Evolutionary conservation across 2,888 invertebrate genomes (phyloP).

Genomic region (Harpalus rufipes): DNA sequence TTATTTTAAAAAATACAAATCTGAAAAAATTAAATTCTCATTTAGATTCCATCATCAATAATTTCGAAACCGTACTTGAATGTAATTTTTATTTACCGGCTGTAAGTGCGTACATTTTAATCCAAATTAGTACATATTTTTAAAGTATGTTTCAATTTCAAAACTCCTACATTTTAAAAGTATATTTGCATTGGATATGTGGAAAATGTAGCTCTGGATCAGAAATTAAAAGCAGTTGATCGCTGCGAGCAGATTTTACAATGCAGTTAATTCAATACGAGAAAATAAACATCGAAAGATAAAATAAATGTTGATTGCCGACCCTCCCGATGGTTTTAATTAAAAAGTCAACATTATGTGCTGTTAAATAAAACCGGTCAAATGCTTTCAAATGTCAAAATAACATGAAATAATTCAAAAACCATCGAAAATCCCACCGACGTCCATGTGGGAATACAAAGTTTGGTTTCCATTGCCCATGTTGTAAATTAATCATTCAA

Average conservation of each 20-base stretch:
- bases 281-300: constrained; percentile 33
- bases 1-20: too few species aligned
- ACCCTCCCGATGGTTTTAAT: constrained; percentile 2
- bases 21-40: too few species aligned
- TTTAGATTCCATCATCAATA: too few species aligned
- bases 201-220: too few species aligned
- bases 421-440: neutral
- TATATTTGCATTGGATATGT: too few species aligned
- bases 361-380: constrained; percentile 24
- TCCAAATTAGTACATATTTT: too few species aligned
- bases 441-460: neutral
- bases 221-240: too few species aligned
- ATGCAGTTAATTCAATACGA: neutral
- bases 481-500: neutral
- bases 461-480: constrained; percentile 2
- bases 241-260: neutral
- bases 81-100: too few species aligned
- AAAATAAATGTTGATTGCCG: constrained; percentile 33
- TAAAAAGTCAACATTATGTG: constrained; percentile 32
- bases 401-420: constrained; percentile 17
- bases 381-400: constrained; percentile 34
- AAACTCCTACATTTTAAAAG: too few species aligned
- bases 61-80: too few species aligned
- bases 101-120: too few species aligned
- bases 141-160: too few species aligned